Evolutionary conservation across 2,113 vertebrate genomes (phyloP), one percentile per base, ranked within the genome.

Genomic region (Tragelaphus strepsiceros): DNA sequence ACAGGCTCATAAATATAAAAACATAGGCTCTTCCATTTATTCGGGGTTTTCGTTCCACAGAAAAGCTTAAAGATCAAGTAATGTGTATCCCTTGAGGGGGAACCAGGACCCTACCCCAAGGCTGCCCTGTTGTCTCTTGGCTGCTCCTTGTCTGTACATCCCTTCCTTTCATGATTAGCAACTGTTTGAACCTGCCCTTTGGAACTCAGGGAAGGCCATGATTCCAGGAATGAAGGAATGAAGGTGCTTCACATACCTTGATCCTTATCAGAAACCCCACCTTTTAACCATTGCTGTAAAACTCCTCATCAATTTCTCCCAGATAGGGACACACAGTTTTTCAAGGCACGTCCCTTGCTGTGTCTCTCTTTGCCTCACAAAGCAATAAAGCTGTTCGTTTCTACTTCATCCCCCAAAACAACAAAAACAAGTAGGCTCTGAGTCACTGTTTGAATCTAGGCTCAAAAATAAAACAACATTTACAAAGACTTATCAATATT

Each of bases 321-420:
- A 49, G 4, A 28, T 32, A 32, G 46, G 78, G 9, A 81, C 78
- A 51, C 77, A 49, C 28, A 32, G 78, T 32, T 19, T 32, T 81
- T 81, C 16, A 12, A 49, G 28, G 78, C 15, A 80, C 0, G 1
- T 32, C 9, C 9, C 28, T 49, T 21, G 46, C 46, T 49, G 26
- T 80, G 43, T 28, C 43, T 13, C 26, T 6, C 24, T 80, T 80
- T 80, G 43, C 43, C 43, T 80, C 43, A 17, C 46, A 81, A 32
- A 81, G 46, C 28, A 32, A 1, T 11, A 81, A 81, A 32, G 46
- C 16, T 81, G 14, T 81, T 11, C 16, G 51, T 51, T 19, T 12
- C 78, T 81, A 51, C 78, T 81, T 81, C 46, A 32, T 6, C 24
- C 74, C 9, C 0, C 0, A 7, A 22, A 53, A 81, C 24, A 61